Base-by-base conservation (phyloP, 2,797 vertebrate genomes). In the Masticophis lateralis region DNA sequence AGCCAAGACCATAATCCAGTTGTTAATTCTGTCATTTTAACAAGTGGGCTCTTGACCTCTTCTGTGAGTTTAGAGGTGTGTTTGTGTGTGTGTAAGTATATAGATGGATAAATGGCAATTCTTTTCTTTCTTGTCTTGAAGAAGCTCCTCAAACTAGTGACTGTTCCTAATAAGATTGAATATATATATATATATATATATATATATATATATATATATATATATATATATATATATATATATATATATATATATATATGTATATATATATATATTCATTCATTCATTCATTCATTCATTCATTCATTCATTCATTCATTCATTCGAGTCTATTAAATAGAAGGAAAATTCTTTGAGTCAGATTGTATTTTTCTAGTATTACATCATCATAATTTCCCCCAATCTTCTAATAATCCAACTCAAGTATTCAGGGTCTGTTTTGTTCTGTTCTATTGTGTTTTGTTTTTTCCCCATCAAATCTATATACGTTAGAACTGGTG, bases 1-100 rank as follows among this genome's bases (percentile, higher is more conserved):
- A 96, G 90, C 91, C 91, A 96, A 97, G 96, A 96, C 96, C 95
- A 91, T 96, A 94, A 92, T 95, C 97, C 96, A 96, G 95, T 95
- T 95, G 96, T 96, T 94, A 96, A 92, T 96, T 92, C 95, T 96
- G 95, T 92, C 96, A 96, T 87, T 94, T 96, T 95, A 92, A 94
- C 97, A 93, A 83, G 86, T 93, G 89, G 93, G 97, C 94, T 96
- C 94, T 95, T 96, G 96, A 96, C 95, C 89, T 95, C 95, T 93
- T 96, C 93, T 91, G 20, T 89, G 89, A 97, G 61, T 95, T 93
- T 57, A 60, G 94, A 95, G 95, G 95, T 96, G 89, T 95, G 94
- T 97, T 22, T 95, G 94, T 96, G 86, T 97, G 61, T 95, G 61
- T 95, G 79, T 97, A 86, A 95, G 94, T 53, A 51, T 94, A 94